A percentile compares a stretch with the other conserved stretches of the same genome.
Evolutionary conservation across 2,113 vertebrate species (phyloP).

Genomic region (Leuciscus idus): DNA sequence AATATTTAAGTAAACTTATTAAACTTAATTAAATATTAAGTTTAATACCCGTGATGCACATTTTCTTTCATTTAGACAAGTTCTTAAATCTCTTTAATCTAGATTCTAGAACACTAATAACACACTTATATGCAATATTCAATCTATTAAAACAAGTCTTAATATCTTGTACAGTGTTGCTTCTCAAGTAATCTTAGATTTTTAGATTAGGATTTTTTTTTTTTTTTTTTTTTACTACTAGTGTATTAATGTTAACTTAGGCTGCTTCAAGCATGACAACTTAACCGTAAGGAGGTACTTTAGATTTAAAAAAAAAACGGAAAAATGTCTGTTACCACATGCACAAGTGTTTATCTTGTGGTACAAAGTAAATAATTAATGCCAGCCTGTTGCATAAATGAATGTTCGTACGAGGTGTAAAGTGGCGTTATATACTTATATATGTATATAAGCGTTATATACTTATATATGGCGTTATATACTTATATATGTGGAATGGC

Average conservation of each 20-base stretch:
- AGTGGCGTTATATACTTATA: background rate
- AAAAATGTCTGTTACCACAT: background rate
- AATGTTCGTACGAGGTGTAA: background rate
- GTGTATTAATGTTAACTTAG: background rate
- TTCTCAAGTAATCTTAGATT: background rate
- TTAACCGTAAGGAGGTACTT: too few species aligned
- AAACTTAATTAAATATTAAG: too few species aligned
- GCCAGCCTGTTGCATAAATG: background rate
- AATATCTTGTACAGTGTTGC: background rate
- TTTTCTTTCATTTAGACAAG: background rate
- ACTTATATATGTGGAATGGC: background rate
- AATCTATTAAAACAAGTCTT: background rate
- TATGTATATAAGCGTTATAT: background rate
- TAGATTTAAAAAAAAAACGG: background rate
- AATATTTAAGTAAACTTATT: too few species aligned
- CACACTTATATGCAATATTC: background rate
- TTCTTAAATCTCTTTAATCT: background rate
- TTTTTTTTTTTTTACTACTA: background rate
- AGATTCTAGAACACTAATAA: background rate
- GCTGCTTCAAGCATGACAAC: background rate
- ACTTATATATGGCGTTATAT: background rate
- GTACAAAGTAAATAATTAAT: background rate
- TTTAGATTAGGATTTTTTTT: too few species aligned
- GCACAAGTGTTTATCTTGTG: background rate
- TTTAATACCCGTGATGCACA: background rate